Evolutionary conservation across 2,888 invertebrate genomes (phyloP).

Genomic region (Lucinisca nassula): DNA sequence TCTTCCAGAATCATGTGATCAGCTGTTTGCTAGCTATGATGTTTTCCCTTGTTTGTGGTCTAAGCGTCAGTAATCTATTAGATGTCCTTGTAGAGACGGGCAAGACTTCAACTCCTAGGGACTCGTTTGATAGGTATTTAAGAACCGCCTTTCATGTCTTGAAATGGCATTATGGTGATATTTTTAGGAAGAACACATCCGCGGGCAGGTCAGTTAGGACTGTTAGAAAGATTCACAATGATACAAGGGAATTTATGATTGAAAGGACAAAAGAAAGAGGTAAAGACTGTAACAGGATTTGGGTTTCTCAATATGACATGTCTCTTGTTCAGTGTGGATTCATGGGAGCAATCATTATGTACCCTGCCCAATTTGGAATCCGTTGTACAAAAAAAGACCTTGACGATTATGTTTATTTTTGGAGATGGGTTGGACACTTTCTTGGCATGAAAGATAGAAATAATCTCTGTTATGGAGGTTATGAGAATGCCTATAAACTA

Average conservation of each 20-base stretch:
- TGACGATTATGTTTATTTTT: conserved; percentile 94
- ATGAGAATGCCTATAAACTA: conserved; percentile 69
- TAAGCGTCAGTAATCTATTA: conserved; percentile 93
- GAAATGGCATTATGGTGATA: conserved; percentile 93
- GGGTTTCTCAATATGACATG: conserved; percentile 94
- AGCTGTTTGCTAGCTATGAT: conserved; percentile 92
- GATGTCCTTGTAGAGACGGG: conserved; percentile 92
- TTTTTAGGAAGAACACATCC: conserved; percentile 90
- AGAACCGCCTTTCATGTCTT: conserved; percentile 93
- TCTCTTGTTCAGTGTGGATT: conserved; percentile 96
- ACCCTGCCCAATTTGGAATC: conserved; percentile 91
- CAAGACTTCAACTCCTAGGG: conserved; percentile 91
- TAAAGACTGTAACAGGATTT: conserved; percentile 57
- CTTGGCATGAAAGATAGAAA: conserved; percentile 93
- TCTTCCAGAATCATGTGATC: conserved; percentile 92
- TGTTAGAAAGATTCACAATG: conserved; percentile 89
- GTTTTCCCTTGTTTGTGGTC: conserved; percentile 92
- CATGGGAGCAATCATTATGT: conserved; percentile 92
- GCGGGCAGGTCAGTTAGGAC: conserved; percentile 88
- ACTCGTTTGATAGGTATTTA: conserved; percentile 93
- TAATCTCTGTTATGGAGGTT: conserved; percentile 81
- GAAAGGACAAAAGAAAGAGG: conserved; percentile 82
- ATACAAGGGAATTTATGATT: conserved; percentile 88
- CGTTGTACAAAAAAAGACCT: conserved; percentile 91
- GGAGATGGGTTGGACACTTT: conserved; percentile 94